Base-by-base conservation (phyloP, 2,797 vertebrate species). In the Pelobates cultripes region DNA sequence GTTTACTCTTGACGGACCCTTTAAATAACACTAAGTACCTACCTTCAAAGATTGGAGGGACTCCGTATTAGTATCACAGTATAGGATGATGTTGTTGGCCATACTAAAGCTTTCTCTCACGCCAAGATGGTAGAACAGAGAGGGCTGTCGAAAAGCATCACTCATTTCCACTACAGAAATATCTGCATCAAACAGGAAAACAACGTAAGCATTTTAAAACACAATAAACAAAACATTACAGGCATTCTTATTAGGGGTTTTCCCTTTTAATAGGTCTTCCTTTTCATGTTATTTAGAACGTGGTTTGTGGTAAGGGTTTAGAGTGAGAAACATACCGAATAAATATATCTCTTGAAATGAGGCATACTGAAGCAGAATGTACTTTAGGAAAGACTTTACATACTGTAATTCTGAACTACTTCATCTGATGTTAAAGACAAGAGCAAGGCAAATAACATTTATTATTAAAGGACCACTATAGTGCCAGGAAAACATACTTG, bases 31-130 rank as follows among this genome's bases (percentile, higher is more conserved):
- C 2, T 14, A 57, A 1, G n/a, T 14, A 77, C 7, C 79, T 92
- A 99, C 97, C 97, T 99, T 97, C 84, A 99, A 91, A 0, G 97
- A 97, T 90, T 98, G 97, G 80, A 98, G 94, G 8, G 97, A 96
- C 83, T 99, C 96, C 0, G 93, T 91, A 43, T 99, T 97, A 40
- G 95, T 96, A 85, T 99, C 98, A 78, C 97, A 98, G 92, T 98
- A 98, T 78, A 99, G 95, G 89, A 99, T 97, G 88, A 99, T 97
- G 92, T 99, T 99, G 94, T 99, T 99, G 86, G 96, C 98, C 97
- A 99, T 98, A 91, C 98, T 98, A 95, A 99, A 99, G 89, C 98
- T 99, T 88, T 99, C 98, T 85, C 98, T 88, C 86, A 99, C 97
- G 14, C 97, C 98, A 40, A 99, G 94, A 87, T 99, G 97, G 91